phyloP scores from a whole-genome alignment of 2,888 invertebrate genomes.

The Melipona bicolor region DNA sequence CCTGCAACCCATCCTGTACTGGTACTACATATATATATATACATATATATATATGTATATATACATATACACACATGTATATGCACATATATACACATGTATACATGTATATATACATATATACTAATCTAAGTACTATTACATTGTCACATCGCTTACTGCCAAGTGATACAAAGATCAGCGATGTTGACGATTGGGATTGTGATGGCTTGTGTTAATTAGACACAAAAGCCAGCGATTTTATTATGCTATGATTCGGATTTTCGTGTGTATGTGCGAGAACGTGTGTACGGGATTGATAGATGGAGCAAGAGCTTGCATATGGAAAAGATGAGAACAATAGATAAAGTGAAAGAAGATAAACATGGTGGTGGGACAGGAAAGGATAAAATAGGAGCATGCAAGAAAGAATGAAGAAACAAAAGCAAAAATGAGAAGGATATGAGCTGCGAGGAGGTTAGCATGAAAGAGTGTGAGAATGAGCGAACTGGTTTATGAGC shows the following conservation, averaged over 20 bases:
- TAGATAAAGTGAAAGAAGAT: background rate
- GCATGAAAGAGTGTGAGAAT: background rate
- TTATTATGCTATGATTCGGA: conserved; percentile 69
- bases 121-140: conserved; percentile 83
- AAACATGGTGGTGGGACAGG: background rate
- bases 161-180: conserved; percentile 81
- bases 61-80: conserved; percentile 52
- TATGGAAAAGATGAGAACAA: background rate
- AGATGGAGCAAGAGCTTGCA: conserved; percentile 13
- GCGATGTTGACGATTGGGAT: conserved; percentile 78
- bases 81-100: conserved; percentile 69
- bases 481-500: background rate
- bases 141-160: conserved; percentile 84
- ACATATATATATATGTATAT: conserved; percentile 57
- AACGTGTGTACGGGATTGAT: conserved; percentile 47
- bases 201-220: conserved; percentile 79
- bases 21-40: conserved; percentile 74
- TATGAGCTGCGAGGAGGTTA: background rate
- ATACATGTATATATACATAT: conserved; percentile 63
- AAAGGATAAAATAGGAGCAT: background rate
- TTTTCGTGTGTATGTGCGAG: conserved; percentile 62
- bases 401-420: background rate
- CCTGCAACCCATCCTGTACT: conserved; percentile 82
- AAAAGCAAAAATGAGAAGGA: background rate
- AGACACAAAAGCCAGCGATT: conserved; percentile 72